These are phyloP conservation scores for Anoplophora glabripennis DNA, from an alignment of 1,140 invertebrate species.

Conservation along the genomic window DNA sequence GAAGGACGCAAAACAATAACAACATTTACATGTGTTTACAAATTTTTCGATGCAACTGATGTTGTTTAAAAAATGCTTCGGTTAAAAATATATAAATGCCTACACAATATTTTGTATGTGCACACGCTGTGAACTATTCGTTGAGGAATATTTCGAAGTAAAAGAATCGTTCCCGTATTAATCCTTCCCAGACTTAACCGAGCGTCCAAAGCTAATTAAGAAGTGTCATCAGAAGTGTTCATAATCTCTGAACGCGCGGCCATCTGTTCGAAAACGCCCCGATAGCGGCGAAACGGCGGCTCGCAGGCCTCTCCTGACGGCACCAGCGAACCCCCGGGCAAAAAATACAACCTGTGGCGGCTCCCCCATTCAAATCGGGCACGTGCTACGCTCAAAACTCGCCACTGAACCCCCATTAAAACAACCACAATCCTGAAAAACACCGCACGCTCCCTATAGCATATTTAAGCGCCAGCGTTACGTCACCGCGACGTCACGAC, in stretches of 20 bases:
- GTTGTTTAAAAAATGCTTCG: too few species aligned
- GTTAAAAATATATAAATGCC: too few species aligned
- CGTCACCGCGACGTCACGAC: conserved; percentile 43
- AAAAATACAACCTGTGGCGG: conserved; percentile 1
- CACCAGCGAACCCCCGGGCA: background rate
- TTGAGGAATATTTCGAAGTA: background rate
- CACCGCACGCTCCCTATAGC: conserved; percentile 13
- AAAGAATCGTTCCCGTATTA: background rate
- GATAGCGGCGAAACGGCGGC: background rate
- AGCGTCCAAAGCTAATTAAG: background rate
- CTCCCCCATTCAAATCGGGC: background rate
- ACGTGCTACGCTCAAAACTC: conserved; percentile 10
- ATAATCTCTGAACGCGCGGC: background rate
- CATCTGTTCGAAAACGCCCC: conserved; percentile 7
- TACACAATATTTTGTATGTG: too few species aligned
- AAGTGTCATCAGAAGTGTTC: background rate
- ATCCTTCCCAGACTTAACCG: background rate
- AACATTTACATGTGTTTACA: too few species aligned
- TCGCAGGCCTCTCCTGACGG: background rate
- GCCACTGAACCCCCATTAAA: conserved; percentile 18
- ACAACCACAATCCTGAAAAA: conserved; percentile 11
- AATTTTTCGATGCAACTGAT: too few species aligned
- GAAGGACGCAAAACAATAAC: too few species aligned
- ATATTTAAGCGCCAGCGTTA: conserved; percentile 22
- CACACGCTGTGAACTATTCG: background rate